Conservation (phyloP, 2,888 invertebrate genomes). For the Luffia ferchaultella region DNA sequence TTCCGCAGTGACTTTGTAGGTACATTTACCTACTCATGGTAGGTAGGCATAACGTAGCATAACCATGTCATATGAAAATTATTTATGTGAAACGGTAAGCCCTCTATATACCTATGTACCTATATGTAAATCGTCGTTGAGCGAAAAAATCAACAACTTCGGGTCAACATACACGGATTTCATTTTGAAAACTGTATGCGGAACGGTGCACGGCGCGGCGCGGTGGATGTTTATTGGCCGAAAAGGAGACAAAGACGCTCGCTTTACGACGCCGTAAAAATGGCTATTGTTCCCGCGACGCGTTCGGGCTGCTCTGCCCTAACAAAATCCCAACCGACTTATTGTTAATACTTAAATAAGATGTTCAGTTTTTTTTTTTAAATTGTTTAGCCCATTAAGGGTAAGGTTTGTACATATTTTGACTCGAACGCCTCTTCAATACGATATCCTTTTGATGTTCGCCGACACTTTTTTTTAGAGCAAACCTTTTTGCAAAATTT, state of each 20-base stretch:
- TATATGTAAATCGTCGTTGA: too few relatives aligned
- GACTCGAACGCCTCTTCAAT: constrained; percentile 42
- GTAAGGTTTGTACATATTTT: constrained; percentile 59
- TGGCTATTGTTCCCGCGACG: constrained; percentile 36
- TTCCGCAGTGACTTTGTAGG: too few relatives aligned
- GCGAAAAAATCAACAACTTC: too few relatives aligned
- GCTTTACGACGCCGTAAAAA: constrained; percentile 52
- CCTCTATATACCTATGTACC: too few relatives aligned
- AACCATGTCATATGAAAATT: too few relatives aligned
- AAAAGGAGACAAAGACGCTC: constrained; percentile 47
- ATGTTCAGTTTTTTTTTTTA: constrained; percentile 58
- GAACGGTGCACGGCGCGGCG: neutral
- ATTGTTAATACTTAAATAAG: constrained; percentile 61
- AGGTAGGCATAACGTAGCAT: too few relatives aligned
- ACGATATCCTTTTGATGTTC: constrained; percentile 30
- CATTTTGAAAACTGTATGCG: too few relatives aligned
- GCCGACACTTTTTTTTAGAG: constrained; percentile 27
- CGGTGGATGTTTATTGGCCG: constrained; percentile 34
- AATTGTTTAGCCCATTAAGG: constrained; percentile 51
- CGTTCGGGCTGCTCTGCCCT: constrained; percentile 28
- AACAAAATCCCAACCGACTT: constrained; percentile 38
- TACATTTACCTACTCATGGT: too few relatives aligned
- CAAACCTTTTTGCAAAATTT: constrained; percentile 34
- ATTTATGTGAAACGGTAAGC: too few relatives aligned
- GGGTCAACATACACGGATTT: too few relatives aligned